Evolutionary conservation across 2,888 invertebrate genomes (phyloP).

Genomic region (Drosophila hamatofila): DNA sequence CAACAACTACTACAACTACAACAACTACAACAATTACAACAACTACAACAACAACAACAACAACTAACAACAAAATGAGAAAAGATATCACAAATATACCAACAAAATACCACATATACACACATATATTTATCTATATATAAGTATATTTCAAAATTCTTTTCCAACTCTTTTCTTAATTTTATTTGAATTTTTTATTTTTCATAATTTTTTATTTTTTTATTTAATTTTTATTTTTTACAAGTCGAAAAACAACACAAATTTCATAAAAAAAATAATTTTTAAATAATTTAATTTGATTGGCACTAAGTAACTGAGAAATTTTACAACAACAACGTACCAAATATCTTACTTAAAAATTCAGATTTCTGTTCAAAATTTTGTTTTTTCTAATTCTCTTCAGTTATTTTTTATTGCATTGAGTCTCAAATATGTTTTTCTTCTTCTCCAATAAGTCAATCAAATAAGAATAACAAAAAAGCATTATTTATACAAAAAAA

Average conservation of each 20-base stretch:
- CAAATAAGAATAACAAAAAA: conserved; percentile 36
- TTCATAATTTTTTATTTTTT: not conserved
- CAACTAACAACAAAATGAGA: conserved; percentile 28
- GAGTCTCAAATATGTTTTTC: conserved; percentile 32
- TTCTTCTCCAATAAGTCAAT: conserved; percentile 21
- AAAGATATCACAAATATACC: conserved; percentile 32
- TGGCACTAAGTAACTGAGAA: conserved; percentile 40
- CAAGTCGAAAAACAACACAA: conserved; percentile 43
- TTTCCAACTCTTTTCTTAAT: conserved; percentile 38
- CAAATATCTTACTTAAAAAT: not conserved
- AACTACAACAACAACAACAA: conserved; percentile 28
- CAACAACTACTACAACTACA: conserved; percentile 15
- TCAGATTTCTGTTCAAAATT: conserved; percentile 8
- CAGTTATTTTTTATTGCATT: conserved; percentile 44
- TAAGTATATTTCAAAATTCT: conserved; percentile 40
- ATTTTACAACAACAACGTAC: too few species aligned
- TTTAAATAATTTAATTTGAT: conserved; percentile 31
- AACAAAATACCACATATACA: conserved; percentile 30
- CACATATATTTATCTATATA: conserved; percentile 22
- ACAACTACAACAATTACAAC: conserved; percentile 26
- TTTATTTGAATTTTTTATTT: conserved; percentile 8
- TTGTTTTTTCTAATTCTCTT: conserved; percentile 29
- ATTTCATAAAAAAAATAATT: conserved; percentile 3
- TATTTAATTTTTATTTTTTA: conserved; percentile 21
- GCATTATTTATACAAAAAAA: conserved; percentile 42